Conservation (phyloP, 2,797 vertebrate genomes). For the Limnodromus scolopaceus region DNA sequence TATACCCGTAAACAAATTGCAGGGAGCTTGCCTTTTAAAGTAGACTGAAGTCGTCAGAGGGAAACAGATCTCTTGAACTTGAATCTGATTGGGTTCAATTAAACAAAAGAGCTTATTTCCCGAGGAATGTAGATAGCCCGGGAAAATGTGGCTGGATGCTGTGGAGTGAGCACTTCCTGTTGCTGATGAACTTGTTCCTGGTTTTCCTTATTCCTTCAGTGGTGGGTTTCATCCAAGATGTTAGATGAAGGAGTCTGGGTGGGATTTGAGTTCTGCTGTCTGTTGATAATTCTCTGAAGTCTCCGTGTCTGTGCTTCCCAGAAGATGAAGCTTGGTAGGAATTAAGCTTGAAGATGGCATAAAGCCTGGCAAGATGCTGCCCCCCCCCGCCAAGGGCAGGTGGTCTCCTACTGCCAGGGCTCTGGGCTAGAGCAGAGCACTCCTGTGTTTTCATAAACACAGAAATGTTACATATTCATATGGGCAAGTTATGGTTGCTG, state of each 20-base stretch:
- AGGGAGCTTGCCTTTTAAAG: not conserved
- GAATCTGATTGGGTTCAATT: not conserved
- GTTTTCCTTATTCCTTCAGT: not conserved
- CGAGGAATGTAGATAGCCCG: not conserved
- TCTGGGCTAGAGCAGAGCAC: not conserved
- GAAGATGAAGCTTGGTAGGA: not conserved
- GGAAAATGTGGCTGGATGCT: not conserved
- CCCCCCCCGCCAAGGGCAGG: not conserved
- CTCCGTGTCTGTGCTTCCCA: not conserved
- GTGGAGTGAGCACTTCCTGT: accelerated
- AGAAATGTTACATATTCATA: conserved; percentile 29
- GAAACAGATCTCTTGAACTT: not conserved
- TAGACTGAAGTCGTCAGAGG: not conserved
- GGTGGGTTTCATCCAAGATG: not conserved
- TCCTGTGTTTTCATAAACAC: not conserved
- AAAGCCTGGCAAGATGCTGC: not conserved
- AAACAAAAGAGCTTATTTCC: not conserved
- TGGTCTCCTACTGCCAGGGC: not conserved
- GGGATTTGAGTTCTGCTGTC: not conserved
- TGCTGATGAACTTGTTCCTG: not conserved
- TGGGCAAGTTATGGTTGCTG: conserved; percentile 63
- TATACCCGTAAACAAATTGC: not conserved
- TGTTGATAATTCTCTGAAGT: not conserved
- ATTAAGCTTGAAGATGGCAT: not conserved
- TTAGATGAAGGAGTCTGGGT: not conserved